Evolutionary conservation across 2,888 invertebrate genomes (phyloP).

Genomic region (Euplagia quadripunctaria): DNA sequence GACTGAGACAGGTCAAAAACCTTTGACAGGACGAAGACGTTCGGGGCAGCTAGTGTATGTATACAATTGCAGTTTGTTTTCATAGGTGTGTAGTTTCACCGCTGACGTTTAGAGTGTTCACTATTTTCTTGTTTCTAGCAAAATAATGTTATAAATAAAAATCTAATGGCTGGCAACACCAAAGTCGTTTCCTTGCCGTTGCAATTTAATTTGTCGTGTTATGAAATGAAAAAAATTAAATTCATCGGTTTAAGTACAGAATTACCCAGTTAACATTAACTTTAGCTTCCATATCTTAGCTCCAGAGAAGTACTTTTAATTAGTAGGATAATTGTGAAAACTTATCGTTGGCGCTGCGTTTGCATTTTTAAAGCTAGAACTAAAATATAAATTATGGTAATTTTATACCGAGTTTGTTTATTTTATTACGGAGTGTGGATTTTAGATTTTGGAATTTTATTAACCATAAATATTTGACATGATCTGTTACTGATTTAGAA

Average conservation of each 20-base stretch:
- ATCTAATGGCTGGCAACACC: background rate
- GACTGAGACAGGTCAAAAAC: too few relatives aligned
- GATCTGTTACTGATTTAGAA: too few relatives aligned
- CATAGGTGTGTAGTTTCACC: too few relatives aligned
- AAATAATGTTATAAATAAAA: background rate
- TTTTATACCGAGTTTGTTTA: background rate
- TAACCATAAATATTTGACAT: too few relatives aligned
- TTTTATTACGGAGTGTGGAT: background rate
- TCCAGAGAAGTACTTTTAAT: conserved; percentile 24
- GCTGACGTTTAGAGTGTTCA: too few relatives aligned
- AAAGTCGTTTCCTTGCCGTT: background rate
- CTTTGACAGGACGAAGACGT: too few relatives aligned
- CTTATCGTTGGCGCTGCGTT: conserved; percentile 9
- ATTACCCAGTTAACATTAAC: background rate
- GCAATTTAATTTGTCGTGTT: background rate
- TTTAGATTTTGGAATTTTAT: background rate
- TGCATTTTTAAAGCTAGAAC: conserved; percentile 13
- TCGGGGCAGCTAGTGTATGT: too few relatives aligned
- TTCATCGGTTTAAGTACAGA: background rate
- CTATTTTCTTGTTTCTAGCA: background rate
- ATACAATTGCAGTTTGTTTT: too few relatives aligned
- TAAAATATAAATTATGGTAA: conserved; percentile 25
- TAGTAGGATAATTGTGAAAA: conserved; percentile 21
- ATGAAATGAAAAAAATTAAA: background rate
- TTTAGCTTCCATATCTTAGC: conserved; percentile 17